A percentile compares a stretch with the other conserved stretches of the same genome.
Conservation (phyloP, 2,888 invertebrate genomes). For the Saturnia pavonia region DNA sequence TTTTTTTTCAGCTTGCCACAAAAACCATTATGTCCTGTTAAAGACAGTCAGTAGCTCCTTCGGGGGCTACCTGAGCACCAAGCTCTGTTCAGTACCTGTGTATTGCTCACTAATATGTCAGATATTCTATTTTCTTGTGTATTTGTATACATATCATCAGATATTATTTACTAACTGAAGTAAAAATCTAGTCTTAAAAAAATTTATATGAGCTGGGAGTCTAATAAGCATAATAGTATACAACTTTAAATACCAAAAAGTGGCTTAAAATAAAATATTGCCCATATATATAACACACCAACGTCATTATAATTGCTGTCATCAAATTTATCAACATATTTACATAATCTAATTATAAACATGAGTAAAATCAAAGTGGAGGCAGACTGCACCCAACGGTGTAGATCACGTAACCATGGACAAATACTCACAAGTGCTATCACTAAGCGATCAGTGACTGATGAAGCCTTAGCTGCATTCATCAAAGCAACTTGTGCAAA, state of each 20-base stretch:
- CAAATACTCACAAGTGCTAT: slow-evolving; percentile 84
- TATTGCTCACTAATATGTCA: slow-evolving; percentile 31
- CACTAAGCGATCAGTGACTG: slow-evolving; percentile 83
- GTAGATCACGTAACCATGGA: slow-evolving; percentile 81
- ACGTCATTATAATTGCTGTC: background rate
- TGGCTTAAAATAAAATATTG: background rate
- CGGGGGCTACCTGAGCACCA: slow-evolving; percentile 54
- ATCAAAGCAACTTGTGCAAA: slow-evolving; percentile 83
- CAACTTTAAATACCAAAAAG: slow-evolving; percentile 5
- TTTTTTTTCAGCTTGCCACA: slow-evolving; percentile 60
- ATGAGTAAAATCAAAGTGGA: slow-evolving; percentile 72
- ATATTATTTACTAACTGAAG: slow-evolving; percentile 15
- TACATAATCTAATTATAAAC: slow-evolving; percentile 25
- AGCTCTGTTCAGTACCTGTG: slow-evolving; percentile 51
- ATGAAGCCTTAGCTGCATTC: slow-evolving; percentile 82
- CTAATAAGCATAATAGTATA: background rate
- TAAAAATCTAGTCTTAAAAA: slow-evolving; percentile 20
- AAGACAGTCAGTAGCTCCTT: slow-evolving; percentile 51
- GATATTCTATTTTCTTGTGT: slow-evolving; percentile 23
- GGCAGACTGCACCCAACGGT: slow-evolving; percentile 82
- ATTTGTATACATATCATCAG: slow-evolving; percentile 35
- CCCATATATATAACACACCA: too few relatives aligned
- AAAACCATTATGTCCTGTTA: slow-evolving; percentile 63
- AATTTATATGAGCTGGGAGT: background rate
- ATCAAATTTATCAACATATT: background rate